These are phyloP conservation scores for Plutomurus gul DNA, from an alignment of 1,140 invertebrate species.

Conservation along the genomic window DNA sequence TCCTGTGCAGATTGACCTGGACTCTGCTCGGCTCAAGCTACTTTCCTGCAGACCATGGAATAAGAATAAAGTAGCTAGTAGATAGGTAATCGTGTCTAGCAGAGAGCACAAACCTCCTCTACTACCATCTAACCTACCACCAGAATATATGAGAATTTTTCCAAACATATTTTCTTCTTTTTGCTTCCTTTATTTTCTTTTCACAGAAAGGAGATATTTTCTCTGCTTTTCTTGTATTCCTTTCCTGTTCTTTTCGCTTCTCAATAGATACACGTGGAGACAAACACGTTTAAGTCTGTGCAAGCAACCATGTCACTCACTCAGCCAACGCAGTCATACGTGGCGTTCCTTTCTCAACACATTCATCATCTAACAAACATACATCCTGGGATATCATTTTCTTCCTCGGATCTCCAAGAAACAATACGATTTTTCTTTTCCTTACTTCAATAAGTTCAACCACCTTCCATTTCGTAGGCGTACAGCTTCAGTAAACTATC, in stretches of 20 bases:
- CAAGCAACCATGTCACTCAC: conserved; percentile 14
- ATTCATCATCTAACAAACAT: conserved; percentile 9
- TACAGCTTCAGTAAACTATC: too few relatives aligned
- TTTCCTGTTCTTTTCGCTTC: background rate
- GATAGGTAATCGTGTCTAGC: too few relatives aligned
- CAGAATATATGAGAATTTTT: conserved; percentile 1
- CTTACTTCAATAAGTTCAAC: too few relatives aligned
- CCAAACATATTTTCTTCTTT: conserved; percentile 14
- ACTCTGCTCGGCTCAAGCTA: background rate
- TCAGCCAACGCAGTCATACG: background rate
- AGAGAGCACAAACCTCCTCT: too few relatives aligned
- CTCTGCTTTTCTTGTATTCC: background rate
- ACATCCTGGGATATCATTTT: background rate
- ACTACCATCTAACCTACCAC: too few relatives aligned
- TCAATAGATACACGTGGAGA: background rate
- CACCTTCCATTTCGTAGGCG: too few relatives aligned
- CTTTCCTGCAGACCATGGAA: background rate
- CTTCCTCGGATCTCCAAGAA: background rate
- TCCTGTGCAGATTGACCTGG: conserved; percentile 17
- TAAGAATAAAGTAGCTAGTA: background rate
- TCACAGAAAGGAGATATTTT: conserved; percentile 3
- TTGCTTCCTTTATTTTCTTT: conserved; percentile 2
- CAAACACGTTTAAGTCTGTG: conserved; percentile 24
- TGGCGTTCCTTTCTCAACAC: background rate
- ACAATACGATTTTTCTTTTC: background rate